Evolutionary conservation across 2,113 vertebrate species (phyloP), one percentile per base, ranked within the genome.

Genomic region (Pantherophis guttatus): DNA sequence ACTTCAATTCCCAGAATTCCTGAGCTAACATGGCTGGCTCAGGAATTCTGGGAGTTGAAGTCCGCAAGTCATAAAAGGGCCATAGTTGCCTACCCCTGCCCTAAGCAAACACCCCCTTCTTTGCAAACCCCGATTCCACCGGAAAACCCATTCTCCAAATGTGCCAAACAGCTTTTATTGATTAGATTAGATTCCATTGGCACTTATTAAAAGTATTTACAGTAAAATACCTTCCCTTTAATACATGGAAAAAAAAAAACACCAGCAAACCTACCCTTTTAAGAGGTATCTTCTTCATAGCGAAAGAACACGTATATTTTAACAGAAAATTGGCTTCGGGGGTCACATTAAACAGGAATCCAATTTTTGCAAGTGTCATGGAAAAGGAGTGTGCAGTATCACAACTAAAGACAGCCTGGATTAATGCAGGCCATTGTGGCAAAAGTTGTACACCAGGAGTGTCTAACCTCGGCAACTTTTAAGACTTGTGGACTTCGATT

Each of bases 121-220:
- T 65, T 5, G 70, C 65, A 86, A 89, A 58, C 7, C 58, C 70
- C 2, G 62, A 53, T 50, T 53, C 58, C 81, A 62, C 57, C 24
- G 13, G 29, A 52, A 44, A 19, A 17, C 39, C 13, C 54, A 10
- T 87, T 65, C 89, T 93, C 92, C 62, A 86, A 92, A 87, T 85
- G 33, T 93, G 8, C 44, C 86, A 75, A 90, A 92, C 62, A 90
- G 94, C 93, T 70, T 97, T 97, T 96, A 96, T 95, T 97, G 95
- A 91, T 29, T 53, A 44, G 87, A 94, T 54, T 44, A 44, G 87
- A 94, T 54, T 44, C 50, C 53, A 4, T 95, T 94, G 92, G 94
- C 94, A 93, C 21, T 93, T 90, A 24, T 48, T 48, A 24, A 92
- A 90, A 94, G 86, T 1, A 4, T 24, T 24, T 9, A 0, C 52